Evolutionary conservation across 2,888 invertebrate genomes (phyloP), one percentile per base, ranked within the genome.

Genomic region (Limnephilus rhombicus): DNA sequence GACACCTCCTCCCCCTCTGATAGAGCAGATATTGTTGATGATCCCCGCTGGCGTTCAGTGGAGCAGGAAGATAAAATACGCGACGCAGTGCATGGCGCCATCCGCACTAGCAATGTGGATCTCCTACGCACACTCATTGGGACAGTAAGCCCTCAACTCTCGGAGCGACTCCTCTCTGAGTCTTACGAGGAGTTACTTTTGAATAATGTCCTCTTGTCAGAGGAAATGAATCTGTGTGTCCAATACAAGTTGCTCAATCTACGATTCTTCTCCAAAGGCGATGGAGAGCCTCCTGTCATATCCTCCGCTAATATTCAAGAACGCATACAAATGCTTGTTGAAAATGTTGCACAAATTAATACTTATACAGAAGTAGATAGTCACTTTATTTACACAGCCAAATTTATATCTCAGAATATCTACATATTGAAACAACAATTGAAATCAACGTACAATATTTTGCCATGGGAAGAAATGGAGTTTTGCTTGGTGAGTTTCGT

Each of bases 381-480:
- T 49, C 92, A 87, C 49, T 94, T 94, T 92, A 80, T 94, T 37
- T 93, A 93, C 49, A 91, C 92, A 41, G 92, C 85, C 82, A 94
- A 92, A 91, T 93, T 91, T 53, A 92, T 94, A 80, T 93, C 92
- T 53, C 93, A 93, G 83, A 94, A 94, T 91, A 92, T 94, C 90
- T 90, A 93, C 89, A 41, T 94, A 49, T 91, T 94, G 87, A 94
- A 94, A 85, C 89, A 90, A 68, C 92, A 93, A 41, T 90, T 94
- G 81, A 94, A 93, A 91, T 93, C 87, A 18, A 94, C 94, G 1
- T 94, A 94, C 90, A 91, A 93, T 80, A 90, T 31, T 81, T 29
- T 94, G 89, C 94, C 94, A 29, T 94, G 94, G 94, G 94, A 94
- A 91, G 94, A 94, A 93, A 94, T 94, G 12, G 94, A 94, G 89